Conservation (phyloP, 2,113 vertebrate genomes). For the Oostethus manadensis region DNA sequence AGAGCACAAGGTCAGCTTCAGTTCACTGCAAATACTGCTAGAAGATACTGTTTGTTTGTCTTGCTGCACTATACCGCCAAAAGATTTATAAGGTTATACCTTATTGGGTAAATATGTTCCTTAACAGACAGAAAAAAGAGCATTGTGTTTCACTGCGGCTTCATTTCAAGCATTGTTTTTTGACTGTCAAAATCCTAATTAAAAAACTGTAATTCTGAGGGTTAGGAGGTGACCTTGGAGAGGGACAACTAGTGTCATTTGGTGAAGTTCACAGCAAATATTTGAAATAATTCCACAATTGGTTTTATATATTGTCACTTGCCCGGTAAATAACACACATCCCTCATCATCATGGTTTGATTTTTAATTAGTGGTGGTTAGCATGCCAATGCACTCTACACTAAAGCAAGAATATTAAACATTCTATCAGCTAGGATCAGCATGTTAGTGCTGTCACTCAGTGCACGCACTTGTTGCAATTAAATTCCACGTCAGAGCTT, state of each 20-base stretch:
- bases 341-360: background rate
- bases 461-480: background rate
- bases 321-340: background rate
- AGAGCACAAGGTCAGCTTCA: slow-evolving; percentile 40
- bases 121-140: background rate
- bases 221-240: background rate
- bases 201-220: background rate
- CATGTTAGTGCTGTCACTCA: background rate
- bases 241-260: background rate
- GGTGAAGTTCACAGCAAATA: background rate
- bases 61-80: slow-evolving; percentile 1
- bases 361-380: background rate
- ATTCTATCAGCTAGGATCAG: slow-evolving; percentile 1
- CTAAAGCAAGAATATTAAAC: background rate
- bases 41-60: slow-evolving; percentile 20
- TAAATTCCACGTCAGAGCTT: slow-evolving; percentile 9
- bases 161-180: background rate
- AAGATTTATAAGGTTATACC: background rate
- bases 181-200: background rate
- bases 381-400: background rate
- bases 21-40: slow-evolving; percentile 37
- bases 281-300: background rate
- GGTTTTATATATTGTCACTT: background rate
- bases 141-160: background rate
- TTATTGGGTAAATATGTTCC: background rate